A percentile compares a stretch with the other conserved stretches of the same genome.
phyloP scores from a whole-genome alignment of 2,113 vertebrate genomes.

The Asarcornis scutulata region DNA sequence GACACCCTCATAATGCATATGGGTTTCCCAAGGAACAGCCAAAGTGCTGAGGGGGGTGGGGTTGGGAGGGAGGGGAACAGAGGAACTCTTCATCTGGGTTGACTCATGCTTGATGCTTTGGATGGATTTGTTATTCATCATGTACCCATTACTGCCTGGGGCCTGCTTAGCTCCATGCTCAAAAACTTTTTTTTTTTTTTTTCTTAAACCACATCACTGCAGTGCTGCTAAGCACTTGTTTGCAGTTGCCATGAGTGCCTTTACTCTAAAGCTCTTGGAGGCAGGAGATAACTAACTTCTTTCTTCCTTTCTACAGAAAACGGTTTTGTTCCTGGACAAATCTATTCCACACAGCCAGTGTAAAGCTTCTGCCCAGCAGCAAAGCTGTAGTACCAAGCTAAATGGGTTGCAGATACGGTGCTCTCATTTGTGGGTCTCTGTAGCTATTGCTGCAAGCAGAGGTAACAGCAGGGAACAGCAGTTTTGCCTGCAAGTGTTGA shows the following conservation, averaged over 20 bases:
- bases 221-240: constrained; percentile 44
- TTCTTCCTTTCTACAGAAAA: not conserved
- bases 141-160: constrained; percentile 42
- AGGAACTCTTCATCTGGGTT: constrained; percentile 55
- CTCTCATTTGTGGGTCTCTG: not conserved
- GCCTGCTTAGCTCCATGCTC: not conserved
- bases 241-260: not conserved
- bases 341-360: not conserved
- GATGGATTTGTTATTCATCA: constrained; percentile 48
- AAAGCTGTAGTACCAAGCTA: not conserved
- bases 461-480: not conserved
- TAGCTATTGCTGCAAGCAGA: not conserved
- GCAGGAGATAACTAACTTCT: not conserved
- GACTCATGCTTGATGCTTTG: constrained; percentile 41
- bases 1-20: not conserved
- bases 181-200: not conserved
- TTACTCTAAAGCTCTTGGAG: not conserved
- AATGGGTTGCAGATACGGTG: not conserved
- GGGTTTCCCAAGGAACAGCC: constrained; percentile 46
- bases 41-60: not conserved
- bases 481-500: not conserved
- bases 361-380: not conserved
- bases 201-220: constrained; percentile 34
- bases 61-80: not conserved
- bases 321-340: not conserved